These are phyloP conservation scores for Sebastes steindachneri DNA, from an alignment of 2,797 vertebrate genomes.

Conservation along the genomic window DNA sequence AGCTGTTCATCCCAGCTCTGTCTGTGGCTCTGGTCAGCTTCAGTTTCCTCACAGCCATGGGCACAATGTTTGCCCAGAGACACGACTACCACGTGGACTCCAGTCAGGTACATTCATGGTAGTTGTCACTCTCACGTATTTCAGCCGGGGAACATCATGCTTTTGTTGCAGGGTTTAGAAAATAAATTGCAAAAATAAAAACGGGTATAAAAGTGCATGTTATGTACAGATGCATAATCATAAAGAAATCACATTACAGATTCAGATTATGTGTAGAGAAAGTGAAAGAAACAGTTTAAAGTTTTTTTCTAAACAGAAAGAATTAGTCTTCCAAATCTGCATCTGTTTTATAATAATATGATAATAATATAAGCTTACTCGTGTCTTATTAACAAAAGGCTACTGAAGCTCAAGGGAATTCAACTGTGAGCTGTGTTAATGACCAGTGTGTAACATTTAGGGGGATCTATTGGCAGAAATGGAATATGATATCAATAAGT, in stretches of 20 bases:
- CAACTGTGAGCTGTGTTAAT: not conserved
- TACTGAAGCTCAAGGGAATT: not conserved
- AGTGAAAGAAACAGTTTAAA: not conserved
- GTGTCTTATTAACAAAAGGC: too few species aligned
- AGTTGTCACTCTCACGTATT: not conserved
- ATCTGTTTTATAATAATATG: not conserved
- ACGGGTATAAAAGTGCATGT: not conserved
- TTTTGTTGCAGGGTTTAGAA: not conserved
- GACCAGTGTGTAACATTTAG: too few species aligned
- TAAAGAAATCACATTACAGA: not conserved
- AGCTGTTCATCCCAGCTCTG: conserved; percentile 73
- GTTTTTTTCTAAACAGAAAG: not conserved
- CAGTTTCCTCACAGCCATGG: conserved; percentile 89
- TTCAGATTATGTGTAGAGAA: not conserved
- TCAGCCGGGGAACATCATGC: not conserved
- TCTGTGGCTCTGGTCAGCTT: conserved; percentile 90
- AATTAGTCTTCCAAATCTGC: not conserved
- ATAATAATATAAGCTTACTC: too few species aligned
- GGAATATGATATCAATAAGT: too few species aligned
- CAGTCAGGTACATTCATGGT: conserved; percentile 84
- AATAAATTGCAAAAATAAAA: not conserved
- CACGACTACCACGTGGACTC: conserved; percentile 86
- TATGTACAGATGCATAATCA: not conserved
- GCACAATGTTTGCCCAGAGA: conserved; percentile 88
- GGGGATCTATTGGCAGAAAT: too few species aligned